These are phyloP conservation scores for Pomatorhinus ruficollis DNA, from an alignment of 2,113 vertebrate genomes.

Conservation along the genomic window DNA sequence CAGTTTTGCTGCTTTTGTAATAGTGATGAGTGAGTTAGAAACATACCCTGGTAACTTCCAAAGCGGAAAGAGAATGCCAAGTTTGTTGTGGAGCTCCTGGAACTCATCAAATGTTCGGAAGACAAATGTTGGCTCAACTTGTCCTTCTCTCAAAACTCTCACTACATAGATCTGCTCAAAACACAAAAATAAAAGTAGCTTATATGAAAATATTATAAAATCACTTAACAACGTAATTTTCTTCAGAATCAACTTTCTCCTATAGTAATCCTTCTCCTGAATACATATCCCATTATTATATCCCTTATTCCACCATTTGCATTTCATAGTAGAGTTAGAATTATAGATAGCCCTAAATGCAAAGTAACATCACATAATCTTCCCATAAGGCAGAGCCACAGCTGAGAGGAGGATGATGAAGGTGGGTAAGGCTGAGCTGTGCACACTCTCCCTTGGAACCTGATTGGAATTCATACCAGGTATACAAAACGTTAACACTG, in stretches of 20 bases:
- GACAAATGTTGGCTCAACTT: conserved; percentile 89
- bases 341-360: not conserved
- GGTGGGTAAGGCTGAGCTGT: not conserved
- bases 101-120: conserved; percentile 99
- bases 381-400: not conserved
- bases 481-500: not conserved
- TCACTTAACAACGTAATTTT: not conserved
- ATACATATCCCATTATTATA: not conserved
- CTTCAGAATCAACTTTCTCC: not conserved
- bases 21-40: not conserved
- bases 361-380: not conserved
- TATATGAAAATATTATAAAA: not conserved
- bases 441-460: not conserved
- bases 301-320: not conserved
- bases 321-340: not conserved
- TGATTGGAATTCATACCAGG: not conserved
- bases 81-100: conserved; percentile 98
- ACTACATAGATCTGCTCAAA: conserved; percentile 89
- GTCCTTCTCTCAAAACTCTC: conserved; percentile 89
- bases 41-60: conserved; percentile 95
- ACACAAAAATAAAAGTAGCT: not conserved
- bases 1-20: not conserved
- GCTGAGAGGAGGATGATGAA: not conserved
- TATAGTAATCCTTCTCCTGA: not conserved
- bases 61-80: conserved; percentile 92